Evolutionary conservation across 2,113 vertebrate species (phyloP).

Genomic region (Callorhinus ursinus): DNA sequence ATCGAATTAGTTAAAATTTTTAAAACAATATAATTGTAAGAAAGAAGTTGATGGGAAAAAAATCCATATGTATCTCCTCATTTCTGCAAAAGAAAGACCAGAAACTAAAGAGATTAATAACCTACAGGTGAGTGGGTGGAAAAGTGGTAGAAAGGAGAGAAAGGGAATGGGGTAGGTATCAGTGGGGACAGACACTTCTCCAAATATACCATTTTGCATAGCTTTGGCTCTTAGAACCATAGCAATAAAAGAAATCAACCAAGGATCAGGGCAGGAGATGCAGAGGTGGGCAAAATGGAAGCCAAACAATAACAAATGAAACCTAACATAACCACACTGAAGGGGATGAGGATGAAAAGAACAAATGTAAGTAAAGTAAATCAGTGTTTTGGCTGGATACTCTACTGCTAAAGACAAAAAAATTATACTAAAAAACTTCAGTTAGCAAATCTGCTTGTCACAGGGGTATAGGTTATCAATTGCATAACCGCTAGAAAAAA

Average conservation of each 20-base stretch:
- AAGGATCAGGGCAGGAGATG: neutral
- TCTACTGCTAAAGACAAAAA: neutral
- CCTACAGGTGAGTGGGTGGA: no score
- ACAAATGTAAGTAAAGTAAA: neutral
- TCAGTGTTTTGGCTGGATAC: neutral
- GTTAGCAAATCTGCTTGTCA: neutral
- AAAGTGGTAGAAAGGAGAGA: neutral
- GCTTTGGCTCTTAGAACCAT: neutral
- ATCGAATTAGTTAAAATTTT: neutral
- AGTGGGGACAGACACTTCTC: neutral
- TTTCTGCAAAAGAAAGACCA: slow-evolving; percentile 10
- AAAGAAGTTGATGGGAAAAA: neutral
- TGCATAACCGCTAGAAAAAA: neutral
- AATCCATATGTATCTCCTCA: neutral
- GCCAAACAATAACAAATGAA: neutral
- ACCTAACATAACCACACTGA: neutral
- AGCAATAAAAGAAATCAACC: neutral
- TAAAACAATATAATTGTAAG: neutral
- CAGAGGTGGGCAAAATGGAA: neutral
- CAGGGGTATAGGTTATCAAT: neutral
- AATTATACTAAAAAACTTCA: neutral
- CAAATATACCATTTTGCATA: neutral
- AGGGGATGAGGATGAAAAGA: neutral
- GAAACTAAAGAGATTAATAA: neutral
- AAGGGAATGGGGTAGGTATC: neutral